Evolutionary conservation across 2,797 vertebrate genomes (phyloP), one percentile per base, ranked within the genome.

Genomic region (Rhynchotus rufescens): DNA sequence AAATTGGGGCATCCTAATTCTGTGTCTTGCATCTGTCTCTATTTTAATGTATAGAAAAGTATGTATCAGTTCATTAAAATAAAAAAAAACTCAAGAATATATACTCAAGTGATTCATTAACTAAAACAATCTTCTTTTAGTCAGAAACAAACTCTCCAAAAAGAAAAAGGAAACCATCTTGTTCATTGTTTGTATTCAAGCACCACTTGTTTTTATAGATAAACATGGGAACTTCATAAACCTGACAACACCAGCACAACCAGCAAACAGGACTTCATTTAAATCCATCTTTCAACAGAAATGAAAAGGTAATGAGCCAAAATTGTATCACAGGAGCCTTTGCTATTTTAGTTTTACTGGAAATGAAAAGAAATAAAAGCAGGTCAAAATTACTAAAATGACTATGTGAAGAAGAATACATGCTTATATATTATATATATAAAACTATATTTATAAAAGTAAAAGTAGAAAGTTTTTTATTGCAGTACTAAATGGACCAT

Each of bases 311-410:
- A 92, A 91, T 77, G 16, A 59, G n/a, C 14, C 26, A 69, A 78
- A 91, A 40, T n/a, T 44, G 6, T 28, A 17, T 62, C n/a, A 52
- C 15, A 75, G 72, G 21, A 72, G 38, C 36, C 2, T 0, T 40
- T 92, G 59, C n/a, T 11, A 26, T 42, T 38, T 77, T 66, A 77
- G 49, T 44, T 42, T 67, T 86, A 65, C 60, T 71, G 49, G 49
- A 85, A 80, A 84, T 62, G 13, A 34, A 84, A 86, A 68, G 20
- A 15, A 88, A 57, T 34, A 23, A 57, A 80, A 88, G 45, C 7
- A 77, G 42, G 15, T 67, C 67, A 92, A 92, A 82, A 82, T 36
- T 72, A 71, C 15, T 61, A 65, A 92, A 94, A 86, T 4, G 8
- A n/a, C 34, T 71, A 38, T 38, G 26, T 30, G 45, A 88, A 88